Base-by-base conservation (phyloP, 2,113 vertebrate genomes). In the Chauna torquata region DNA sequence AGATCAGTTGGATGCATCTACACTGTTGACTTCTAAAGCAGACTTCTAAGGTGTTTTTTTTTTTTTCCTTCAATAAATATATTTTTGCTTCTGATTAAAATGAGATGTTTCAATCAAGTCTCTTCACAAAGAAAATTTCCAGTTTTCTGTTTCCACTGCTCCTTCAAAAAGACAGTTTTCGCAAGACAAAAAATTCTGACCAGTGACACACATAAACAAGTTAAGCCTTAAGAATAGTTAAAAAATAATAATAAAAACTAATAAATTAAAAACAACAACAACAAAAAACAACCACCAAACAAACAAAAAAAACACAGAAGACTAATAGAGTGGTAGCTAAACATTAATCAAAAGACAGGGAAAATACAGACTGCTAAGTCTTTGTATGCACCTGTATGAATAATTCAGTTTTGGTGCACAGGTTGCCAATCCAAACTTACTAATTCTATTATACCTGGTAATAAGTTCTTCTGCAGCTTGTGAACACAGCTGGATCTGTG, bases 401-500 rank as follows among this genome's bases (percentile, higher is more conserved):
- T 58, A 86, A 86, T 74, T 93, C 45, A 80, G 36, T 45, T 40
- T 62, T 45, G 11, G 24, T 61, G 36, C 40, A 38, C 15, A 50
- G 8, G 14, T 19, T 62, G 36, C 38, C 61, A 79, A 40, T 40
- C 11, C 36, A 79, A 54, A 30, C 5, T n/a, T 61, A 19, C 1
- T 47, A n/a, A 89, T 38, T 55, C 61, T 64, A 9, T 12, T n/a
- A 2, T 88, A 99, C 99, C 99, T 98, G 18, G 99, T 99, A 76
- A 99, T 99, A 91, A 99, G 99, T 92, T 99, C 99, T 95, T 99
- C 99, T 2, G 99, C 99, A 8, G 99, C 99, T 47, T 99, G 98
- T 30, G 99, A 99, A 50, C 99, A 99, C 83, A 99, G 97, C 96
- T 99, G 99, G 93, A 99, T 98, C 90, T 99, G 98, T 2, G 97